These are phyloP conservation scores for Pterocles orientalis DNA, from an alignment of 2,113 vertebrate genomes.

Conservation along the genomic window DNA sequence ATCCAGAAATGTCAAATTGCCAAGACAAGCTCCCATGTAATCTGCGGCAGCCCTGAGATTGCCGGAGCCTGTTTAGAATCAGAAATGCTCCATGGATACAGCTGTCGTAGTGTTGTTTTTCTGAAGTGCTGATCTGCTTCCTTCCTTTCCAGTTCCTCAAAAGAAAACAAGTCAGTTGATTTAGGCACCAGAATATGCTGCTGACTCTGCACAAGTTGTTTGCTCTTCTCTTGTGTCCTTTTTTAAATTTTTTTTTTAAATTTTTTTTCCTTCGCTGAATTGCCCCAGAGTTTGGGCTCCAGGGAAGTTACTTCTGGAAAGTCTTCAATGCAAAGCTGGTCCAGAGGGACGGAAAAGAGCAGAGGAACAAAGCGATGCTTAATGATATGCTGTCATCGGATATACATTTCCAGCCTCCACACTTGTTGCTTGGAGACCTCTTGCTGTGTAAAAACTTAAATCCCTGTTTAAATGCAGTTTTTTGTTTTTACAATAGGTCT, in stretches of 20 bases:
- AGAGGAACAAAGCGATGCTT: background rate
- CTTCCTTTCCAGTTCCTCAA: slow-evolving; percentile 5
- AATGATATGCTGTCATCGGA: background rate
- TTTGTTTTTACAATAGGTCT: background rate
- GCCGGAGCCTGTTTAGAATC: background rate
- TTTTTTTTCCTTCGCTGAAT: background rate
- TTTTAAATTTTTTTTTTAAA: background rate
- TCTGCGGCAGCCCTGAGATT: background rate
- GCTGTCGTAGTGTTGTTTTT: background rate
- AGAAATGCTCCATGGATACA: background rate
- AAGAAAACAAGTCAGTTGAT: slow-evolving; percentile 32
- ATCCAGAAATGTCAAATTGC: background rate
- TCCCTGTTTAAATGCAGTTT: background rate
- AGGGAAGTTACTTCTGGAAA: background rate
- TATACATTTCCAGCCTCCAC: background rate
- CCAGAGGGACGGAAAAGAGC: background rate
- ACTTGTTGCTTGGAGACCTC: background rate
- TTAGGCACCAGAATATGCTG: background rate
- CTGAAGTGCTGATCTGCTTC: background rate
- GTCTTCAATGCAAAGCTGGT: background rate
- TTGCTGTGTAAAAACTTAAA: background rate
- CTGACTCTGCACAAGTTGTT: slow-evolving; percentile 11
- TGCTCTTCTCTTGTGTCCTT: background rate
- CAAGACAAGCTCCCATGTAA: background rate
- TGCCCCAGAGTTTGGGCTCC: background rate